Base-by-base conservation (phyloP, 2,113 vertebrate genomes). In the Tringa solitaria region DNA sequence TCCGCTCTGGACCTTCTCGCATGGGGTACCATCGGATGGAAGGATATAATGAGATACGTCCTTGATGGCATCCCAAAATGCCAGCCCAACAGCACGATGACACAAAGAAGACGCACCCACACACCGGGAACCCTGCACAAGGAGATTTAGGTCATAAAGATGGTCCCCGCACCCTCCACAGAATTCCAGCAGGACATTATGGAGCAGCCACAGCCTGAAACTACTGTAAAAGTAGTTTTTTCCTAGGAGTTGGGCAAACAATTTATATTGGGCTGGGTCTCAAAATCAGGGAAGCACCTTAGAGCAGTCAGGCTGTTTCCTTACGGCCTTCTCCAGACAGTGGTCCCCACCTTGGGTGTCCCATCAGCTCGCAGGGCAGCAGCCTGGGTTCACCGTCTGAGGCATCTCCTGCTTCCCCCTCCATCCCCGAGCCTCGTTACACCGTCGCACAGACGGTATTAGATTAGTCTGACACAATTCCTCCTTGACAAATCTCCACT, bases 21-120 rank as follows among this genome's bases (percentile, higher is more conserved):
- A 10, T 0, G 0, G 41, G 43, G 17, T 28, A 54, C 21, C 45
- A 3, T 10, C 2, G 3, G 21, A 41, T 28, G 13, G 41, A 41
- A 41, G 15, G 7, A 21, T 3, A 8, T 2, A 14, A 39, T 0
- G 2, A 59, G 20, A 16, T 43, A 37, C 10, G 12, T 7, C 24
- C 46, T 27, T 2, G 4, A 3, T 5, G 37, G 32, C 56, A 78
- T 10, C 78, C 82, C 64, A 53, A 61, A 87, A 53, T 0, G 4
- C 64, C 74, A 67, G 15, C 23, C 59, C 59, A 35, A 80, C 68
- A 56, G 63, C 64, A 65, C 33, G 20, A 2, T 0, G 5, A 11
- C 10, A 5, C 6, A 24, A 72, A 41, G 32, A 45, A 46, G 63
- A 46, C 13, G 43, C 32, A 8, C 51, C 4, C 6, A 0, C 35